Base-by-base conservation (phyloP, 2,797 vertebrate species). In the Clangula hyemalis region DNA sequence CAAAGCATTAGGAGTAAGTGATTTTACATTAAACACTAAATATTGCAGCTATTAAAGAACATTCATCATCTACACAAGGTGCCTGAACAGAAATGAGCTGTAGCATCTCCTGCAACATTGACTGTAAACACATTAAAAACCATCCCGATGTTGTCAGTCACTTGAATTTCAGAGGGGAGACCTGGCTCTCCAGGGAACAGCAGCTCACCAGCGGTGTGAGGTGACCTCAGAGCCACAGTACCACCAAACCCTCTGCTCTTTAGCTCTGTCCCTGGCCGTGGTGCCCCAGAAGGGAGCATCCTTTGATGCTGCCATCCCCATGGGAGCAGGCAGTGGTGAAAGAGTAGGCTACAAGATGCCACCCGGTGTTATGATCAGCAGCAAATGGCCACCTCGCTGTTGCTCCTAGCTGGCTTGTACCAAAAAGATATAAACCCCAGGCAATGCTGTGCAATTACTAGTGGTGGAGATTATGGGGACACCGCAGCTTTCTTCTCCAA, bases 1-100 rank as follows among this genome's bases (percentile, higher is more conserved):
- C 89, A 74, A 82, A 93, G 88, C 84, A 25, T 84, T 84, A 88
- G 79, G 64, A 95, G 68, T 74, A 53, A 96, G 95, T 78, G 89
- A 79, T 96, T 97, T 93, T 92, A 94, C 90, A 93, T 93, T 95
- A 92, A 84, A 89, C 93, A 88, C 86, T 95, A 93, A 96, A 95
- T 90, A 96, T 85, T 94, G 79, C 88, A 58, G 89, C 95, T 93
- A 93, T 96, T 96, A 94, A 85, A 93, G 90, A 76, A 36, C 92
- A 93, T 97, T 85, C 82, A 94, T 97, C 96, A 95, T 72, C 47
- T 41, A 18, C 87, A 69, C 41, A 47, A 87, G 70, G 62, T 84
- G 88, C 90, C 91, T 86, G 88, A 73, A 66, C 91, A 93, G 88
- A 93, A 96, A 93, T 86, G 95, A 95, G 94, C 90, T 96, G 97